Percentiles rank a stretch among this genome's conserved stretches.
Evolutionary conservation across 2,888 invertebrate species (phyloP).

Genomic region (Enchytraeus crypticus): DNA sequence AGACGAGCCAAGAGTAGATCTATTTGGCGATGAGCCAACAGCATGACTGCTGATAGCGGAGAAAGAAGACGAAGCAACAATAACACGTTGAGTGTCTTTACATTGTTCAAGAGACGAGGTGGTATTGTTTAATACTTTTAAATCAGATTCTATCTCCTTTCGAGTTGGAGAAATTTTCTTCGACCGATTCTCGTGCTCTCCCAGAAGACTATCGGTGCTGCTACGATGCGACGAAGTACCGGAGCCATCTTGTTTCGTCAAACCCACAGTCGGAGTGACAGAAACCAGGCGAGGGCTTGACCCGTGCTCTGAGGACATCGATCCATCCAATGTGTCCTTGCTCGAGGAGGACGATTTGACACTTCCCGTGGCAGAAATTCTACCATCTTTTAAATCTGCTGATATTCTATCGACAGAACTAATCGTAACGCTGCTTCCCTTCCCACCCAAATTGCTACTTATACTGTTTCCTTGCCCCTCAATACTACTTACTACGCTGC

Average conservation of each 20-base stretch:
- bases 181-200: too few relatives aligned
- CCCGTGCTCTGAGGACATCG: background rate
- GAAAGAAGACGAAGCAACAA: too few relatives aligned
- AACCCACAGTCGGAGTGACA: background rate
- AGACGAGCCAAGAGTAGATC: background rate
- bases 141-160: too few relatives aligned
- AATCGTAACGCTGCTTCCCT: background rate
- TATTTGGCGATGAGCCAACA: too few relatives aligned
- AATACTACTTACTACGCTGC: background rate
- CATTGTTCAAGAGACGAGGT: too few relatives aligned
- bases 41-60: too few relatives aligned
- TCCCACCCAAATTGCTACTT: background rate
- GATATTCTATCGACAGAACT: background rate
- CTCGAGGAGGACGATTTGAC: slow-evolving; percentile 2
- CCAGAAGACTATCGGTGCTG: too few relatives aligned
- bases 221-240: too few relatives aligned
- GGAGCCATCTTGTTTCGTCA: too few relatives aligned
- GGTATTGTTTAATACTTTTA: too few relatives aligned
- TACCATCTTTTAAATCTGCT: background rate
- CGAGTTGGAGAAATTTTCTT: too few relatives aligned
- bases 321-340: slow-evolving; percentile 1
- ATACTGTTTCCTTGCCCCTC: background rate
- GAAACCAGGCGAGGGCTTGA: background rate
- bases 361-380: background rate
- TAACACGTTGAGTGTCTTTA: too few relatives aligned